Evolutionary conservation across 2,888 invertebrate species (phyloP).

Genomic region (Alloscopus bannaensis): DNA sequence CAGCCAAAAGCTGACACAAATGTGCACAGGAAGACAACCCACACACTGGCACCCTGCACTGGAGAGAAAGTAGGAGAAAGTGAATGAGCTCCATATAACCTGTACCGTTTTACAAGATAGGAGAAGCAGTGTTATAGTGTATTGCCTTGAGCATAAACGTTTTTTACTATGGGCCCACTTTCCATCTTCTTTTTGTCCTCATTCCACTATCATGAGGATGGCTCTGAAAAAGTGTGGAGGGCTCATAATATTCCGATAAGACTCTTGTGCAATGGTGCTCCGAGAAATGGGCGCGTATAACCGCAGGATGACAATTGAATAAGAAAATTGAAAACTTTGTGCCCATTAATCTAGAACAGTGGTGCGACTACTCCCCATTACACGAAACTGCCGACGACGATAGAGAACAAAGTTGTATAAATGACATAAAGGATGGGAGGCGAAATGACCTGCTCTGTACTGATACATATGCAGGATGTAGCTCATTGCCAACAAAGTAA

Average conservation of each 20-base stretch:
- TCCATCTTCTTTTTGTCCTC: constrained; percentile 41
- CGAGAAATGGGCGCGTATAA: too few relatives aligned
- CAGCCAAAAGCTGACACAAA: constrained; percentile 34
- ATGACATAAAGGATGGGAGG: too few relatives aligned
- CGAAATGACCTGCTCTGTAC: too few relatives aligned
- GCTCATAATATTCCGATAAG: background rate
- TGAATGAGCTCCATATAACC: too few relatives aligned
- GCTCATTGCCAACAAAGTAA: constrained; percentile 11
- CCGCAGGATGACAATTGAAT: constrained; percentile 41
- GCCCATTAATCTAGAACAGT: constrained; percentile 48
- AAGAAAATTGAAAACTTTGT: constrained; percentile 54
- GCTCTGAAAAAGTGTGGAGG: background rate
- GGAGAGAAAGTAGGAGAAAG: too few relatives aligned
- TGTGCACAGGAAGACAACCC: too few relatives aligned
- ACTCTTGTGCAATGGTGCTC: background rate
- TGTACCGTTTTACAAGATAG: too few relatives aligned
- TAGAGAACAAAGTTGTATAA: too few relatives aligned
- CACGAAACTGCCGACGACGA: too few relatives aligned
- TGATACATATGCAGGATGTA: background rate
- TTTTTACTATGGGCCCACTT: constrained; percentile 27
- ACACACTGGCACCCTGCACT: too few relatives aligned
- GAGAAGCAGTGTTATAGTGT: too few relatives aligned
- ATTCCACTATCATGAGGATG: constrained; percentile 1
- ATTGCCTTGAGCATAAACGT: constrained; percentile 7
- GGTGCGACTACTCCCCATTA: too few relatives aligned